Conservation (phyloP, 2,113 vertebrate genomes). For the Nanorana parkeri region DNA sequence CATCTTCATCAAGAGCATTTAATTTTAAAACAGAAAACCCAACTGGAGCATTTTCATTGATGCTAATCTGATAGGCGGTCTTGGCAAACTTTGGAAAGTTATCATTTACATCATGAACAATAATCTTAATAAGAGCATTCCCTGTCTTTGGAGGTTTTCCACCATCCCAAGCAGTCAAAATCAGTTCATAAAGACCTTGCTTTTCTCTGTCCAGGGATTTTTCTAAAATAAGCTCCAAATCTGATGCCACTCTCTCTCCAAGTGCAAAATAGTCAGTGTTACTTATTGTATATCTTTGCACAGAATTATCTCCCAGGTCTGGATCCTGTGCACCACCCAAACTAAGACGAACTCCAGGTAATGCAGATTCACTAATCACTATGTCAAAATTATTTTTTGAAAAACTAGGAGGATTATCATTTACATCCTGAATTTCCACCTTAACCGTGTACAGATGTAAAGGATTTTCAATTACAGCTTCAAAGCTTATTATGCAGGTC, state of each 20-base stretch:
- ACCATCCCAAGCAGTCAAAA: slow-evolving; percentile 75
- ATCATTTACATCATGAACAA: slow-evolving; percentile 67
- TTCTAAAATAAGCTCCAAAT: slow-evolving; percentile 81
- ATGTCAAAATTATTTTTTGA: slow-evolving; percentile 56
- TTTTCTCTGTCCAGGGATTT: slow-evolving; percentile 86
- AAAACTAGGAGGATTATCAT: slow-evolving; percentile 53
- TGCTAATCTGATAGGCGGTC: slow-evolving; percentile 59
- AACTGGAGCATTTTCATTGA: slow-evolving; percentile 74
- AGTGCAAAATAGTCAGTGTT: slow-evolving; percentile 65
- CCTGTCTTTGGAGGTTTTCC: slow-evolving; percentile 80
- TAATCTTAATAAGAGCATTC: slow-evolving; percentile 76
- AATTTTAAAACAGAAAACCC: slow-evolving; percentile 79
- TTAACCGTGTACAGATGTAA: slow-evolving; percentile 69
- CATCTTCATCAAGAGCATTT: slow-evolving; percentile 83
- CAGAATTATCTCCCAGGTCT: slow-evolving; percentile 69
- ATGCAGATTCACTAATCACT: slow-evolving; percentile 71
- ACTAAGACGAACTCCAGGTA: slow-evolving; percentile 70
- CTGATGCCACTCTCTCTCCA: slow-evolving; percentile 24
- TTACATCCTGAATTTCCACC: slow-evolving; percentile 59
- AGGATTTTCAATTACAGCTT: slow-evolving; percentile 75
- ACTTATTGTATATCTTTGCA: slow-evolving; percentile 59
- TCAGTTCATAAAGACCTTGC: slow-evolving; percentile 71
- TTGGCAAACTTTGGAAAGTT: slow-evolving; percentile 66
- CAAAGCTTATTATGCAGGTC: slow-evolving; percentile 68
- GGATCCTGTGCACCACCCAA: slow-evolving; percentile 72